Percentiles rank a stretch among this genome's conserved stretches.
phyloP scores from a whole-genome alignment of 2,113 vertebrate genomes.

The Platichthys stellatus region DNA sequence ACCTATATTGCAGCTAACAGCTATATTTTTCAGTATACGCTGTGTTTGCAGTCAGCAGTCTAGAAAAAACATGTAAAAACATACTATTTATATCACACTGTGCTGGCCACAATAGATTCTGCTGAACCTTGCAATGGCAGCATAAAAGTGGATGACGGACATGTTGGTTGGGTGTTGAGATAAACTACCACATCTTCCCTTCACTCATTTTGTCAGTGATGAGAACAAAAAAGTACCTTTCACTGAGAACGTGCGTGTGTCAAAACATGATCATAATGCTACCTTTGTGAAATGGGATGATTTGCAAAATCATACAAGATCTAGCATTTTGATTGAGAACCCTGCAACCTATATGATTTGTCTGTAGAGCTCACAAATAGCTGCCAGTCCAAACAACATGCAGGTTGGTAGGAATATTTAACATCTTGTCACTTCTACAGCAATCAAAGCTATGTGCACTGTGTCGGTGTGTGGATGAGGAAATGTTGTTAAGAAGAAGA shows the following conservation, averaged over 20 bases:
- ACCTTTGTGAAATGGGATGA: slow-evolving; percentile 52
- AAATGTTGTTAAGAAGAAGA: slow-evolving; percentile 13
- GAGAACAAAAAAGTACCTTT: slow-evolving; percentile 44
- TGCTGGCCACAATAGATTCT: neutral
- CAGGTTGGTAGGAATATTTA: slow-evolving; percentile 48
- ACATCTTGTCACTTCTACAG: slow-evolving; percentile 42
- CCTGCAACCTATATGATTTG: slow-evolving; percentile 46
- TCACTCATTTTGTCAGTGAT: slow-evolving; percentile 53
- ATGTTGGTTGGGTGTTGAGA: slow-evolving; percentile 46
- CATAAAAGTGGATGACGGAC: slow-evolving; percentile 47
- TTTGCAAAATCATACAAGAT: slow-evolving; percentile 61
- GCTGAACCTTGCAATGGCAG: slow-evolving; percentile 32
- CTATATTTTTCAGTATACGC: neutral
- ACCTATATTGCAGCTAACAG: too few species aligned
- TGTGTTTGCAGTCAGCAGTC: slow-evolving; percentile 1
- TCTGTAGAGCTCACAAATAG: slow-evolving; percentile 53
- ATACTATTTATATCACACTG: slow-evolving; percentile 22
- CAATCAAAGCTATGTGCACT: slow-evolving; percentile 3
- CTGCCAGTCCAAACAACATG: slow-evolving; percentile 61
- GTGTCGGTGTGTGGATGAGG: slow-evolving; percentile 23
- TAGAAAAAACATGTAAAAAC: slow-evolving; percentile 2
- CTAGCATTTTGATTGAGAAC: slow-evolving; percentile 53
- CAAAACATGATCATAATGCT: slow-evolving; percentile 44
- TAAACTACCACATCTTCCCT: slow-evolving; percentile 56
- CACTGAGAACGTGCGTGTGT: slow-evolving; percentile 19